Percentiles rank a stretch among this genome's conserved stretches.
phyloP scores from a whole-genome alignment of 1,140 invertebrate species.

The Drosophila ironensis region DNA sequence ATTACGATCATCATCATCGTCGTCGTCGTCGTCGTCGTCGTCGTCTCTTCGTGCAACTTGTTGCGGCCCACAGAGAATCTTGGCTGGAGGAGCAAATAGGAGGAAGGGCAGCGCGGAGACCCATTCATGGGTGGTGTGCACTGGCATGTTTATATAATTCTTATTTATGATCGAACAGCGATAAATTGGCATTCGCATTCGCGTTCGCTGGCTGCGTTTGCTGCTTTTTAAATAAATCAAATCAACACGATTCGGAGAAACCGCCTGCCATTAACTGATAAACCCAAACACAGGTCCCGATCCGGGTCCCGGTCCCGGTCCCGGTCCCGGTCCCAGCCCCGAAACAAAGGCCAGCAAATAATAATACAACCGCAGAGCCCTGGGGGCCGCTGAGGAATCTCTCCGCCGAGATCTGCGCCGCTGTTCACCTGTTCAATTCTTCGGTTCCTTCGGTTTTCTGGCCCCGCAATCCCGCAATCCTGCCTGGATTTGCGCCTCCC shows the following conservation, averaged over 20 bases:
- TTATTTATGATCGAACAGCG: constrained; percentile 77
- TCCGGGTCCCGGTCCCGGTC: no score
- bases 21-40: not conserved
- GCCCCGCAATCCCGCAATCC: not conserved
- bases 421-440: constrained; percentile 35
- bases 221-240: constrained; percentile 74
- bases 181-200: constrained; percentile 64
- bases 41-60: constrained; percentile 33
- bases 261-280: constrained; percentile 42
- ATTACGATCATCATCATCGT: not conserved
- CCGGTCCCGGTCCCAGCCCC: no score
- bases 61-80: constrained; percentile 15
- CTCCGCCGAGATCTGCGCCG: constrained; percentile 5
- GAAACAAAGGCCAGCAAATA: no score
- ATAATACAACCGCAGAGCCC: constrained; percentile 3
- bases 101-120: no score
- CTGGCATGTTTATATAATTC: constrained; percentile 78
- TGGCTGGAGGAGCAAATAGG: not conserved
- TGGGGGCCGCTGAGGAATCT: constrained; percentile 23
- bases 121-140: constrained; percentile 71
- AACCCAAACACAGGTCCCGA: no score
- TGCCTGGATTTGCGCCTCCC: constrained; percentile 1
- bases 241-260: constrained; percentile 81
- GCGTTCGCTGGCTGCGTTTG: constrained; percentile 13
- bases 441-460: not conserved